Evolutionary conservation across 2,888 invertebrate genomes (phyloP), one percentile per base, ranked within the genome.

Genomic region (Branchipolynoe longqiensis): DNA sequence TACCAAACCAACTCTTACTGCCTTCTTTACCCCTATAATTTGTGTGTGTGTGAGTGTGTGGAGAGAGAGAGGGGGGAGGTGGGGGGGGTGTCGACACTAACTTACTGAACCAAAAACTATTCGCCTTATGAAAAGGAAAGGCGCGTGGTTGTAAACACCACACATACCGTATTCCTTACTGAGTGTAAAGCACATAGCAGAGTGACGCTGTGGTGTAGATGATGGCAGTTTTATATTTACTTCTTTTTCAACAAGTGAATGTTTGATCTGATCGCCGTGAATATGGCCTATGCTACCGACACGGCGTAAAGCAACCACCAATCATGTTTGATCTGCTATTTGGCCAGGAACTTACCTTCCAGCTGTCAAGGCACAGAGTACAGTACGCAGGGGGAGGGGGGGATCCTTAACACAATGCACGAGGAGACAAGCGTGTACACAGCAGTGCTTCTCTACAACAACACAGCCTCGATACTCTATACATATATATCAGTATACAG

Each of bases 341-440:
- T 14, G 36, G n/a, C 33, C 69, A 31, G 69, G 12, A 31, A 31
- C 6, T 69, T 33, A n/a, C 4, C 33, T 36, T 31, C 33, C 69
- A 69, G 69, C 33, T n/a, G 36, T 69, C 69, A 69, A 69, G 69
- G 69, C 69, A 69, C 69, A 28, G 38, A 38, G 36, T 69, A 69
- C 69, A 69, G 28, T 31, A 6, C 8, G 48, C 8, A 48, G 18
- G 8, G 18, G 48, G 18, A 48, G 8, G 18, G 18, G 18, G 48
- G 48, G 48, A 48, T 12, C 48, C 8, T 48, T 8, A 12, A 12
- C 8, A 48, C 8, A 18, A 48, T 48, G 18, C 48, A 48, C 48
- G 18, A 48, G 8, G 8, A 48, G 48, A 8, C 8, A 12, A 18
- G 48, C 8, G 8, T 48, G 48, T 18, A 48, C 8, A 48, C 48